These are phyloP conservation scores for Coenobita brevimanus DNA, from an alignment of 1,140 invertebrate genomes.

Conservation along the genomic window DNA sequence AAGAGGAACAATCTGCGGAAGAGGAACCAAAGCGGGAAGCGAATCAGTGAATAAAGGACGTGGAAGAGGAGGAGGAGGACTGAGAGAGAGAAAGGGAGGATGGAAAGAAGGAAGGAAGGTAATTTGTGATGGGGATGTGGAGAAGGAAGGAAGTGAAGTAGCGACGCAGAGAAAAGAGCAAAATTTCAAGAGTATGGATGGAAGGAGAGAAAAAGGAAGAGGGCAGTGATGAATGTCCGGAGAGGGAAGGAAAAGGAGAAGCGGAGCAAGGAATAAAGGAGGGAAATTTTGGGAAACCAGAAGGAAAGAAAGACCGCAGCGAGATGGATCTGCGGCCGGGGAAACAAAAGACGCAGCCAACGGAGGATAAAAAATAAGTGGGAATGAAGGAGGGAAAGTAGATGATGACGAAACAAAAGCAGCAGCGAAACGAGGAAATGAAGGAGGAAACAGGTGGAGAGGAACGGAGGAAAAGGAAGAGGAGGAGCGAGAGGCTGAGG, in stretches of 20 bases:
- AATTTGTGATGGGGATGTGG: background rate
- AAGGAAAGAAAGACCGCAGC: too few species aligned
- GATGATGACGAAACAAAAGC: too few species aligned
- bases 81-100: background rate
- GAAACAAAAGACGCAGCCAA: too few species aligned
- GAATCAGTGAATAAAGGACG: background rate
- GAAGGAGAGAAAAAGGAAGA: background rate
- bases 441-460: too few species aligned
- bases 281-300: too few species aligned
- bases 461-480: too few species aligned
- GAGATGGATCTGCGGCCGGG: too few species aligned
- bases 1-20: background rate
- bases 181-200: too few species aligned
- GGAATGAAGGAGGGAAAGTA: too few species aligned
- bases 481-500: slow-evolving; percentile 20
- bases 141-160: background rate
- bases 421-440: too few species aligned
- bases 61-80: background rate
- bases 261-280: too few species aligned
- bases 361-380: too few species aligned
- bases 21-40: background rate
- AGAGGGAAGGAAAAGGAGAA: background rate
- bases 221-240: background rate
- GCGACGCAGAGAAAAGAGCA: background rate
- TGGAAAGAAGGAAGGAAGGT: background rate